These are phyloP conservation scores for Conchocele bisecta DNA, from an alignment of 2,888 invertebrate species.

Conservation along the genomic window DNA sequence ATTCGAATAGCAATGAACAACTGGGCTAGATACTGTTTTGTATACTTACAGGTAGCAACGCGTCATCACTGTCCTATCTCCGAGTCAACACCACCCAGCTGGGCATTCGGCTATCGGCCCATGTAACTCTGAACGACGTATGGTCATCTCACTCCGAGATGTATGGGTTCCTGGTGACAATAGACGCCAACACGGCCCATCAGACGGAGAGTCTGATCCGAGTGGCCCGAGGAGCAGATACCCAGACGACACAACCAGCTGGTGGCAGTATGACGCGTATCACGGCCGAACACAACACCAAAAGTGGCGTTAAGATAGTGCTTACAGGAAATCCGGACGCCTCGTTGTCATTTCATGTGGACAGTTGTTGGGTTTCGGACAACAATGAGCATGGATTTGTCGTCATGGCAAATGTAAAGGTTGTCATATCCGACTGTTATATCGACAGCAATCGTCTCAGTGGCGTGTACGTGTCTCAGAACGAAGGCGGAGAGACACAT, in stretches of 20 bases:
- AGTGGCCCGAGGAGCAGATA: too few relatives aligned
- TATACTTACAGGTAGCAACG: not conserved
- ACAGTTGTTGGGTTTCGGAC: not conserved
- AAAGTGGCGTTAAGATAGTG: not conserved
- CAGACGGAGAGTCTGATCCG: too few relatives aligned
- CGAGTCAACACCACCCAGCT: slow-evolving; percentile 10
- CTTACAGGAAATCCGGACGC: not conserved
- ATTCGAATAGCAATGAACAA: too few relatives aligned
- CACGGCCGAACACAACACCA: slow-evolving; percentile 1
- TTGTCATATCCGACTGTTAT: not conserved
- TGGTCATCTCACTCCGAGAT: too few relatives aligned
- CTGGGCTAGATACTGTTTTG: too few relatives aligned
- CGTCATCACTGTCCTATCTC: slow-evolving; percentile 1
- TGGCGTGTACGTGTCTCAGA: slow-evolving; percentile 1
- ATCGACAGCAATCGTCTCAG: slow-evolving; percentile 4
- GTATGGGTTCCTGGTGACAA: too few relatives aligned
- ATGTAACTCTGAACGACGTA: too few relatives aligned
- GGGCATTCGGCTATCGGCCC: too few relatives aligned
- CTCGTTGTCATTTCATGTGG: not conserved
- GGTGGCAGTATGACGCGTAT: too few relatives aligned
- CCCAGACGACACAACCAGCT: too few relatives aligned
- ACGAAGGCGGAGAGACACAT: not conserved
- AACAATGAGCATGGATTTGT: slow-evolving; percentile 1
- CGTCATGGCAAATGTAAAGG: slow-evolving; percentile 6
- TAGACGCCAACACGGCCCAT: too few relatives aligned